These are phyloP conservation scores for Laticauda laticaudata DNA, from an alignment of 2,113 vertebrate genomes.

Conservation along the genomic window DNA sequence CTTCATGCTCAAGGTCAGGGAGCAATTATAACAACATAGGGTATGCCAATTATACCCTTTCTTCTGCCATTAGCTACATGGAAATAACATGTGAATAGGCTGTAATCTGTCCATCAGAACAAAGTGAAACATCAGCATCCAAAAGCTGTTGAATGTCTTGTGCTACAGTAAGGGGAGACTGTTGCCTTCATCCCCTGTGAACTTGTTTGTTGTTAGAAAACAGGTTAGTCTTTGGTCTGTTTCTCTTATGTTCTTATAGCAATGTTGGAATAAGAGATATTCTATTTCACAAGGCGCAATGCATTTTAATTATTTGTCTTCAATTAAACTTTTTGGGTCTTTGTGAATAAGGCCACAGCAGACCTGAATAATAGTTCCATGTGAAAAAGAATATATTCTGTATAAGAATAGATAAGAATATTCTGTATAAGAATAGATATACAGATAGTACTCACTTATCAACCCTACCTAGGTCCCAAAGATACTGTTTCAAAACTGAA, in stretches of 20 bases:
- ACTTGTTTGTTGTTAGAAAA: neutral
- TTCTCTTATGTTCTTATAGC: neutral
- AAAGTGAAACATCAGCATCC: neutral
- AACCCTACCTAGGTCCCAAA: neutral
- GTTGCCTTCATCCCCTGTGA: neutral
- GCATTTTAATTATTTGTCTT: neutral
- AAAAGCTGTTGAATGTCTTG: neutral
- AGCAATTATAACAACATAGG: neutral
- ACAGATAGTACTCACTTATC: neutral
- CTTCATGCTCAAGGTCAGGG: neutral
- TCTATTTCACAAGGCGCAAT: neutral
- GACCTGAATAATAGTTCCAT: neutral
- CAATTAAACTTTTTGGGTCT: neutral
- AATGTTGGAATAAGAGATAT: neutral
- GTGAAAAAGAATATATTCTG: neutral
- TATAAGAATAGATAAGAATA: neutral
- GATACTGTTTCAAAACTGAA: neutral
- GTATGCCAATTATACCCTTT: neutral
- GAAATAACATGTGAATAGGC: neutral
- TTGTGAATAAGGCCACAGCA: neutral
- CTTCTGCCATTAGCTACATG: neutral
- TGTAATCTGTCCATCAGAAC: neutral
- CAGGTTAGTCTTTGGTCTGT: neutral
- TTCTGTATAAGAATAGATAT: neutral
- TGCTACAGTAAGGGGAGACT: neutral